Percentiles rank a stretch among this genome's conserved stretches.
Evolutionary conservation across 2,113 vertebrate genomes (phyloP).

Genomic region (Periophthalmus modestus): DNA sequence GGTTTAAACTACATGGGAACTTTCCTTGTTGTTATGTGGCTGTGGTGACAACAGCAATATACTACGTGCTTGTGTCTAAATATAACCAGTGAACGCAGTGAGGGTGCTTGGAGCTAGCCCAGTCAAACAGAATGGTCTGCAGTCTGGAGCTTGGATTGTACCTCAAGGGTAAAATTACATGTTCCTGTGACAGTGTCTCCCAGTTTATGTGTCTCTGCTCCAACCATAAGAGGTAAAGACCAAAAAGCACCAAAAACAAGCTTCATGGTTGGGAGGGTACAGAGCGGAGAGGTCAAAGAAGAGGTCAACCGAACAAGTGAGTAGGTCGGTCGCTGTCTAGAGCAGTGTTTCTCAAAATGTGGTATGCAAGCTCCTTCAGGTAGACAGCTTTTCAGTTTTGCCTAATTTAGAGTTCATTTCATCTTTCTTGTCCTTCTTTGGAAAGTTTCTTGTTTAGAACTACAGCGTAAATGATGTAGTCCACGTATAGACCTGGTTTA

Average conservation of each 20-base stretch:
- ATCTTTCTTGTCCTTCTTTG: no score
- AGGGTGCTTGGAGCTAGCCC: slow-evolving; percentile 56
- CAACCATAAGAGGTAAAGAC: slow-evolving; percentile 60
- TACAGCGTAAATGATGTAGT: no score
- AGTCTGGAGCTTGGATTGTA: slow-evolving; percentile 58
- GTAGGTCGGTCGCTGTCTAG: slow-evolving; percentile 6
- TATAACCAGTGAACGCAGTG: slow-evolving; percentile 52
- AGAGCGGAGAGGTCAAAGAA: slow-evolving; percentile 54
- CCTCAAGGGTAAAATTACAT: slow-evolving; percentile 74
- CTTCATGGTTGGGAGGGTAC: slow-evolving; percentile 47
- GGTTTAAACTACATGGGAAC: slow-evolving; percentile 41
- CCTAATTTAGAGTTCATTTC: not conserved
- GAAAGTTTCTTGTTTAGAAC: no score
- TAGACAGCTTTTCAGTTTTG: no score
- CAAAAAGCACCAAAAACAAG: slow-evolving; percentile 54
- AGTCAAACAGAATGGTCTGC: slow-evolving; percentile 61
- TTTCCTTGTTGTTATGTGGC: slow-evolving; percentile 56
- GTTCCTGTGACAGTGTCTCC: slow-evolving; percentile 56
- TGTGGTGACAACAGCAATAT: slow-evolving; percentile 49
- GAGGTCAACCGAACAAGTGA: slow-evolving; percentile 21
- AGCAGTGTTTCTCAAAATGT: not conserved
- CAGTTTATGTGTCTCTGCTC: slow-evolving; percentile 54
- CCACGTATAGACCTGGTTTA: no score
- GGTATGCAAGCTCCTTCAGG: no score
- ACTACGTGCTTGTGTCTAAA: slow-evolving; percentile 46